phyloP scores from a whole-genome alignment of 2,888 invertebrate genomes.

The Baccha elongata region DNA sequence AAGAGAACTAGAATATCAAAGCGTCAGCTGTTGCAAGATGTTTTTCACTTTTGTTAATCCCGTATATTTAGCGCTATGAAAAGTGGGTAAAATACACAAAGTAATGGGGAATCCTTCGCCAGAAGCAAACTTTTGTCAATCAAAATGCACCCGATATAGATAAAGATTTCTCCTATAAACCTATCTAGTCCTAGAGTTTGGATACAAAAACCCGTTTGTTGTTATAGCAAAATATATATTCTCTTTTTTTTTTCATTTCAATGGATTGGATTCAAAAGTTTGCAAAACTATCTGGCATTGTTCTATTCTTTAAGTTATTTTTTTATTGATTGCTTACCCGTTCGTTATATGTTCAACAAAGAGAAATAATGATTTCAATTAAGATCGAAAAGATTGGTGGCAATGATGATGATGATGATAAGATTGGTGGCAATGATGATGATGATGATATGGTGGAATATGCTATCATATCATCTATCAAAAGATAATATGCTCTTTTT shows the following conservation, averaged over 20 bases:
- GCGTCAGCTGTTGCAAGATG: constrained; percentile 34
- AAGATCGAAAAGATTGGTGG: constrained; percentile 58
- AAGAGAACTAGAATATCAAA: constrained; percentile 21
- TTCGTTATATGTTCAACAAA: constrained; percentile 21
- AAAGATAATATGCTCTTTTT: constrained; percentile 42
- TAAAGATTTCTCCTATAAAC: neutral
- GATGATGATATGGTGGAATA: neutral
- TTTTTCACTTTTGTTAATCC: constrained; percentile 54
- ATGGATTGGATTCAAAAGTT: constrained; percentile 11
- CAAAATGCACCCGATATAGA: constrained; percentile 27
- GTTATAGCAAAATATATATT: constrained; percentile 23
- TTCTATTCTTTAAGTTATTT: constrained; percentile 32
- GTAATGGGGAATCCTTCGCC: constrained; percentile 16
- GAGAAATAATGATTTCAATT: constrained; percentile 63
- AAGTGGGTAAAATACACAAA: constrained; percentile 14
- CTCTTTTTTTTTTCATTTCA: constrained; percentile 4
- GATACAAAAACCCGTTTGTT: constrained; percentile 21
- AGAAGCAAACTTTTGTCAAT: constrained; percentile 58
- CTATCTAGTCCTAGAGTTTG: neutral
- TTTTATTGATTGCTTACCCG: constrained; percentile 26
- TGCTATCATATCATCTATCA: constrained; percentile 16
- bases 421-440: constrained; percentile 11
- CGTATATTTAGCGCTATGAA: constrained; percentile 10
- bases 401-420: constrained; percentile 39
- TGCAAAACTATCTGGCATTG: constrained; percentile 60